phyloP scores from a whole-genome alignment of 23 tunicate species.

The Styela plicata region DNA sequence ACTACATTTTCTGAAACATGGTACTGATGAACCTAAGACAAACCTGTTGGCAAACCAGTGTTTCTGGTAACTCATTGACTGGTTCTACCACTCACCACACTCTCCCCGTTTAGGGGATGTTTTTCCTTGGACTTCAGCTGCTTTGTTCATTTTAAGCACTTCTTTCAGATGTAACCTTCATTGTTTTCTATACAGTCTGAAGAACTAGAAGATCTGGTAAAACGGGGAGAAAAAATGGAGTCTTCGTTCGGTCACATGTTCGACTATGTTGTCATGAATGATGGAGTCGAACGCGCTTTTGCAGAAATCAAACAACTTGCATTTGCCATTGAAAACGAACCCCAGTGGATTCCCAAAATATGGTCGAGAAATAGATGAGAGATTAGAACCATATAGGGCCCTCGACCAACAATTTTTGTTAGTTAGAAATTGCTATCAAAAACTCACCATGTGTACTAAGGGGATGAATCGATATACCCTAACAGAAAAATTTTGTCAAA shows the following conservation, averaged over 20 bases:
- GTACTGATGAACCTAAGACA: too few relatives aligned
- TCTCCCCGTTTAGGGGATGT: too few relatives aligned
- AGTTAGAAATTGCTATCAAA: too few relatives aligned
- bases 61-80: neutral
- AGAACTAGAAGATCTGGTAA: conserved; percentile 45
- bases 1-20: too few relatives aligned
- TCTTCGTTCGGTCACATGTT: conserved; percentile 51
- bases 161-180: too few relatives aligned
- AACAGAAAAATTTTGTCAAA: too few relatives aligned
- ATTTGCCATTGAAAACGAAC: conserved; percentile 75
- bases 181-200: too few relatives aligned
- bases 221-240: conserved; percentile 57
- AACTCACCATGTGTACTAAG: too few relatives aligned
- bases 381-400: neutral
- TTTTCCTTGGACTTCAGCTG: neutral
- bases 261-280: conserved; percentile 50
- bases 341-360: conserved; percentile 73
- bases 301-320: conserved; percentile 63
- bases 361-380: conserved; percentile 33
- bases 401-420: too few relatives aligned
- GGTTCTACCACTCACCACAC: neutral
- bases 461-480: too few relatives aligned
- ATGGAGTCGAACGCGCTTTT: conserved; percentile 52
- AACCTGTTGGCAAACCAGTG: too few relatives aligned
- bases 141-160: too few relatives aligned